phyloP scores from a whole-genome alignment of 2,797 vertebrate species.

The Aplochiton taeniatus region DNA sequence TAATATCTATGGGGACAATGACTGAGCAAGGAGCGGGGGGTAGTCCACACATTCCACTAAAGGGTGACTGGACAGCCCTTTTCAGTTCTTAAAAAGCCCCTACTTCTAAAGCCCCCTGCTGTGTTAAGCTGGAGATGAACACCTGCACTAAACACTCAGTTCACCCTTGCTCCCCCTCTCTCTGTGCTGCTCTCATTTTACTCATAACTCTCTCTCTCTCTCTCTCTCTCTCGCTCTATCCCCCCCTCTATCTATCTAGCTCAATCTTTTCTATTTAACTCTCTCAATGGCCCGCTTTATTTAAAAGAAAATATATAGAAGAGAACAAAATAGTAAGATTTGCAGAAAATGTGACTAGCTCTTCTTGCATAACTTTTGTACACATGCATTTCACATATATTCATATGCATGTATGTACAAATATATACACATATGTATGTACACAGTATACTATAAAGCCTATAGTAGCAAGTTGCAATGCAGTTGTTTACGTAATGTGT shows the following conservation, averaged over 20 bases:
- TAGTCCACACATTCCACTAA: constrained; percentile 31
- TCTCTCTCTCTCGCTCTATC: constrained; percentile 7
- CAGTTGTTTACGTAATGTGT: too few relatives aligned
- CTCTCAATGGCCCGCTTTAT: constrained; percentile 39
- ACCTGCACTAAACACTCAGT: constrained; percentile 59
- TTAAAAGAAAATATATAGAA: constrained; percentile 38
- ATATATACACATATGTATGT: too few relatives aligned
- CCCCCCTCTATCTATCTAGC: constrained; percentile 18
- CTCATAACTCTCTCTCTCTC: neutral
- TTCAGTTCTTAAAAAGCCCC: constrained; percentile 57
- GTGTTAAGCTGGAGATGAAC: constrained; percentile 54
- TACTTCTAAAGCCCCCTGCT: neutral
- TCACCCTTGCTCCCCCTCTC: constrained; percentile 15
- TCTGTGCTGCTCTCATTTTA: neutral
- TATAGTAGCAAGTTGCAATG: too few relatives aligned
- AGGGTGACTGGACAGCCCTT: constrained; percentile 57
- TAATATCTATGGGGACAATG: constrained; percentile 68
- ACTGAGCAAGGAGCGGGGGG: constrained; percentile 29
- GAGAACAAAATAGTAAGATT: neutral
- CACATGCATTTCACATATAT: too few relatives aligned
- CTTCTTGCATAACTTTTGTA: too few relatives aligned
- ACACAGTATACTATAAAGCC: too few relatives aligned
- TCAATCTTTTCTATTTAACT: constrained; percentile 31
- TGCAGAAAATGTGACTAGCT: too few relatives aligned
- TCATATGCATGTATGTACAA: too few relatives aligned